Evolutionary conservation across 2,113 vertebrate genomes (phyloP).

Genomic region (Mohoua ochrocephala): DNA sequence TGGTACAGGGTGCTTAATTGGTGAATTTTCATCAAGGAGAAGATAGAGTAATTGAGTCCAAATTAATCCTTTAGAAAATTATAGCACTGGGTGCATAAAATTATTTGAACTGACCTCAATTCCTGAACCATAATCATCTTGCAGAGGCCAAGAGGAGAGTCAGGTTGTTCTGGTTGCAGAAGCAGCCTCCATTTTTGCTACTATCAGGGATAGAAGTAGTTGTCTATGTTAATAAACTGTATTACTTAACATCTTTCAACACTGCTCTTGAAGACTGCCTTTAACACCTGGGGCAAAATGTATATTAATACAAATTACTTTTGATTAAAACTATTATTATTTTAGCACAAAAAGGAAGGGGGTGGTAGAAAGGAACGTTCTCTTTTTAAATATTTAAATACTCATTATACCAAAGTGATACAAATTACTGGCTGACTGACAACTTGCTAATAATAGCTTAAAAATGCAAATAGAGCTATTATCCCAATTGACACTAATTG

Average conservation of each 20-base stretch:
- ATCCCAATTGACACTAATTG: slow-evolving; percentile 57
- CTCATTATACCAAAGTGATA: slow-evolving; percentile 41
- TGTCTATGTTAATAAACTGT: neutral
- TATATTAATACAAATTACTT: slow-evolving; percentile 59
- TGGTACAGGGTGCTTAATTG: neutral
- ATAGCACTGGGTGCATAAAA: neutral
- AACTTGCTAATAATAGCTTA: slow-evolving; percentile 54
- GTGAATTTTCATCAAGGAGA: neutral
- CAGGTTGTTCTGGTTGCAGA: neutral
- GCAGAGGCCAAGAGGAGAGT: neutral
- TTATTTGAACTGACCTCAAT: neutral
- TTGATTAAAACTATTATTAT: slow-evolving; percentile 59
- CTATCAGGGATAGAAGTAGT: neutral
- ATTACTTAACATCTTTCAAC: neutral
- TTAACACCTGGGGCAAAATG: slow-evolving; percentile 53
- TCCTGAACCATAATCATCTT: neutral
- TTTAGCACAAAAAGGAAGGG: slow-evolving; percentile 52
- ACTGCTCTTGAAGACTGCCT: neutral
- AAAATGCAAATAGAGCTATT: slow-evolving; percentile 57
- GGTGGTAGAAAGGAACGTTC: slow-evolving; percentile 36
- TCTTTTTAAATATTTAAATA: slow-evolving; percentile 57
- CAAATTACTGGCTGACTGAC: slow-evolving; percentile 62
- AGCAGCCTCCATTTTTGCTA: neutral
- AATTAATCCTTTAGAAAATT: neutral
- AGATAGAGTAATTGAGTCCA: neutral